Percentiles rank a stretch among this genome's conserved stretches.
These are phyloP conservation scores for Gandaritis pyraliata DNA, from an alignment of 2,888 invertebrate genomes.

Conservation along the genomic window DNA sequence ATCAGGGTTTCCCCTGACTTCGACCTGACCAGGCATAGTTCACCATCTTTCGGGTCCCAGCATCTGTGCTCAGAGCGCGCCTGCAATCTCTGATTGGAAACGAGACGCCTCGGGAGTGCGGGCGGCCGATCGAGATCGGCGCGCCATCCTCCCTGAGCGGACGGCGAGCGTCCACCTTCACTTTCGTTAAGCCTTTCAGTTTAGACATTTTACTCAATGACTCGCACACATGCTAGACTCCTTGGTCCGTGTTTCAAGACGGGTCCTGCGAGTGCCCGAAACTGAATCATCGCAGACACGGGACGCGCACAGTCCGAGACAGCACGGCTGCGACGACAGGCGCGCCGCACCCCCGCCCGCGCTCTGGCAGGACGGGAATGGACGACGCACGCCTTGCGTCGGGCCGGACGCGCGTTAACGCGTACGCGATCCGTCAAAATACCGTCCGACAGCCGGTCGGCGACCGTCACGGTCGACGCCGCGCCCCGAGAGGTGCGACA, in stretches of 20 bases:
- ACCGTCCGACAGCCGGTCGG: too few species aligned
- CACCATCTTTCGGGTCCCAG: constrained; percentile 83
- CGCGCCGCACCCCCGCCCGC: too few species aligned
- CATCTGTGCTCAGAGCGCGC: constrained; percentile 86
- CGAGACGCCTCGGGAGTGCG: constrained; percentile 86
- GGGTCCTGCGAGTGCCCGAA: constrained; percentile 3
- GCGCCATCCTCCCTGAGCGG: constrained; percentile 73
- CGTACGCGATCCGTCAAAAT: too few species aligned
- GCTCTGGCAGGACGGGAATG: too few species aligned
- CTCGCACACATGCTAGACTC: neutral
- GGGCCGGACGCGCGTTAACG: too few species aligned
- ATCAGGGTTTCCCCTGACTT: constrained; percentile 88
- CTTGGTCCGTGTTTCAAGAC: constrained; percentile 2
- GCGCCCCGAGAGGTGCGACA: too few species aligned
- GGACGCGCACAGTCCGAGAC: too few species aligned
- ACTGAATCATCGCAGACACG: constrained; percentile 2
- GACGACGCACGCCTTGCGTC: too few species aligned
- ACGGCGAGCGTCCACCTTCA: constrained; percentile 29
- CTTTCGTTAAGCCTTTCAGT: too few species aligned
- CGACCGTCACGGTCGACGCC: too few species aligned
- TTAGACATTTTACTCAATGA: too few species aligned
- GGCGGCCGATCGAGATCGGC: constrained; percentile 61
- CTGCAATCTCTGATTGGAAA: constrained; percentile 69
- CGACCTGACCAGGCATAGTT: constrained; percentile 89
- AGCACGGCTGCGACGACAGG: too few species aligned